phyloP scores from a whole-genome alignment of 2,113 vertebrate species.

The Cranoglanis bouderius region DNA sequence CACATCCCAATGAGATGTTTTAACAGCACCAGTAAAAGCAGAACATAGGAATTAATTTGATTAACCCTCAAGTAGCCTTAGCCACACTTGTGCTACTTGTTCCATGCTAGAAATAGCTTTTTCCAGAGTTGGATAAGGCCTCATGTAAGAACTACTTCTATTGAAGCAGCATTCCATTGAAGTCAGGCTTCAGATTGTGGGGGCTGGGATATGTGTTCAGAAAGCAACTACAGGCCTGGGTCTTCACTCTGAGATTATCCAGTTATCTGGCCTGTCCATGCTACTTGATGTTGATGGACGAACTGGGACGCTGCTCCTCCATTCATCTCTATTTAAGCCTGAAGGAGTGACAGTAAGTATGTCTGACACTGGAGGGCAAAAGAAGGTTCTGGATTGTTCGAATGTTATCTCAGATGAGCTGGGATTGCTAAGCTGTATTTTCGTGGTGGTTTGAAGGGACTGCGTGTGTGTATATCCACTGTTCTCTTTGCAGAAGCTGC shows the following conservation, averaged over 20 bases:
- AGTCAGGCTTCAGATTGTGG: conserved; percentile 5
- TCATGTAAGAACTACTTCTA: conserved; percentile 1
- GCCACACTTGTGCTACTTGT: neutral
- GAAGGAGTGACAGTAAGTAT: conserved; percentile 69
- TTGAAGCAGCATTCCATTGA: neutral
- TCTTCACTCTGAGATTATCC: conserved; percentile 72
- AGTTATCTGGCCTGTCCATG: conserved; percentile 71
- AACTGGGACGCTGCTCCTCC: conserved; percentile 71
- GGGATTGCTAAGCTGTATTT: conserved; percentile 42
- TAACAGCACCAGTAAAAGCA: conserved; percentile 13
- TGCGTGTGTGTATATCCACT: conserved; percentile 61
- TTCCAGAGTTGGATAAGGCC: conserved; percentile 25
- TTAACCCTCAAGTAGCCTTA: conserved; percentile 34
- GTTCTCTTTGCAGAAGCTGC: conserved; percentile 61
- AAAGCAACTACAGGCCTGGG: conserved; percentile 38
- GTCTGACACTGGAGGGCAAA: conserved; percentile 64
- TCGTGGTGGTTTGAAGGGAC: conserved; percentile 59
- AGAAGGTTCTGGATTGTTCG: conserved; percentile 74
- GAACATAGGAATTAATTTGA: conserved; percentile 2
- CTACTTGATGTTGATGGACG: conserved; percentile 73
- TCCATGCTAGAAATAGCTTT: conserved; percentile 37
- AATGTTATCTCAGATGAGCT: conserved; percentile 62
- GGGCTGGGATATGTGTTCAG: neutral
- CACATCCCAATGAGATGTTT: conserved; percentile 12
- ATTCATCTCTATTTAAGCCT: conserved; percentile 78